These are phyloP conservation scores for Probaryconus sp. DNA, from an alignment of 1,140 invertebrate species.

Conservation along the genomic window DNA sequence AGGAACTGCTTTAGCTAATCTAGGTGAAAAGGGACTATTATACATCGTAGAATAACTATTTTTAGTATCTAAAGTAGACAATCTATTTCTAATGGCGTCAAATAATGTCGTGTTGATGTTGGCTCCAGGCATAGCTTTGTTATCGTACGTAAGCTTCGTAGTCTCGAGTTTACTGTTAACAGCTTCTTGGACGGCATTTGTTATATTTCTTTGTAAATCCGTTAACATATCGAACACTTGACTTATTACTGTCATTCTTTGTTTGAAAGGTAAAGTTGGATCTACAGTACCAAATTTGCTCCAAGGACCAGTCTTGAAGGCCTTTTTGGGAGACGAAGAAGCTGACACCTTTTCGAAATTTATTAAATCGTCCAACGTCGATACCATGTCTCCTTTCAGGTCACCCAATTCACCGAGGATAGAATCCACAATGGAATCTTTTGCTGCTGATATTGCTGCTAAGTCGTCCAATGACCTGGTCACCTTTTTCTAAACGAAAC, in stretches of 20 bases:
- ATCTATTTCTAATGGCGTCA: constrained; percentile 66
- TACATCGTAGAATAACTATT: not conserved
- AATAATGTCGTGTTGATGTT: constrained; percentile 65
- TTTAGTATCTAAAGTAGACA: constrained; percentile 46
- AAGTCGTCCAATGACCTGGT: constrained; percentile 67
- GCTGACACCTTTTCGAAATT: constrained; percentile 64
- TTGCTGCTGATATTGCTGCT: constrained; percentile 66
- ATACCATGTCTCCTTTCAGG: constrained; percentile 71
- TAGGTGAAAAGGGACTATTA: constrained; percentile 17
- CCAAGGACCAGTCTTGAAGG: constrained; percentile 64
- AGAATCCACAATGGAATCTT: constrained; percentile 69
- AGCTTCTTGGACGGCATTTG: constrained; percentile 61
- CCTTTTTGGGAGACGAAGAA: constrained; percentile 48
- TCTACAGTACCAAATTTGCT: constrained; percentile 62
- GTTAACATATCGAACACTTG: constrained; percentile 75
- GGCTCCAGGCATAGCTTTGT: constrained; percentile 4
- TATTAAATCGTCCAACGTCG: constrained; percentile 69
- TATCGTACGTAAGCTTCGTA: constrained; percentile 11
- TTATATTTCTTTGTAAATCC: constrained; percentile 71
- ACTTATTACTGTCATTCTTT: constrained; percentile 70
- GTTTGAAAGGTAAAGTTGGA: constrained; percentile 68
- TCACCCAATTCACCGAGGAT: constrained; percentile 69
- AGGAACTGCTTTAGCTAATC: constrained; percentile 34
- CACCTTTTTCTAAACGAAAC: constrained; percentile 38
- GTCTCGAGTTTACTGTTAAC: constrained; percentile 49